Evolutionary conservation across 2,797 vertebrate genomes (phyloP).

Genomic region (Sebastiscus tertius): DNA sequence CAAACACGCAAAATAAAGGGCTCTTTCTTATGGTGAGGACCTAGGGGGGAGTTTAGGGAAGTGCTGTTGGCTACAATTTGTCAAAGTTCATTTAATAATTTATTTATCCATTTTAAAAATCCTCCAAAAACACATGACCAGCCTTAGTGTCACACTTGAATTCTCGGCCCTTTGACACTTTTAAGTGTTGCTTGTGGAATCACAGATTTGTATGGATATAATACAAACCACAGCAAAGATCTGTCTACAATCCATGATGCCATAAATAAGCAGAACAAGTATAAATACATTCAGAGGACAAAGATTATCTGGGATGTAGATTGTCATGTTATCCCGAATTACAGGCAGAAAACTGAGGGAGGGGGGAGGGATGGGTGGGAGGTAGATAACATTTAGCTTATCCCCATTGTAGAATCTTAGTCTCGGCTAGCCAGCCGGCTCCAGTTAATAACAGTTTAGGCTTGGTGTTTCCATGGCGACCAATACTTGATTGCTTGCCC

Average conservation of each 20-base stretch:
- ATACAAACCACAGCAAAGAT: constrained; percentile 1
- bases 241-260: constrained; percentile 15
- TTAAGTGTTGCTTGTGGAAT: not conserved
- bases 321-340: constrained; percentile 71
- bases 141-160: not conserved
- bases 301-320: constrained; percentile 75
- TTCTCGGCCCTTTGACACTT: constrained; percentile 1
- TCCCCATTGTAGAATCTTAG: constrained; percentile 67
- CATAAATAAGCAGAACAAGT: constrained; percentile 63
- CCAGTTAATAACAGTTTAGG: constrained; percentile 79
- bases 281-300: constrained; percentile 73
- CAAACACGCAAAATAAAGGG: not conserved
- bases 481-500: constrained; percentile 79
- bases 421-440: constrained; percentile 63
- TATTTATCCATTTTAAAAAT: not conserved
- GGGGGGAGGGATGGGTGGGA: constrained; percentile 3
- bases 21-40: not conserved
- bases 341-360: constrained; percentile 54
- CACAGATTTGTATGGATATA: not conserved
- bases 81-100: not conserved
- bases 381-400: constrained; percentile 69
- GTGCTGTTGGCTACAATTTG: not conserved
- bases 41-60: not conserved
- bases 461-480: constrained; percentile 79
- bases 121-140: not conserved